phyloP scores from a whole-genome alignment of 2,797 vertebrate genomes.

The Sylvilagus floridanus region DNA sequence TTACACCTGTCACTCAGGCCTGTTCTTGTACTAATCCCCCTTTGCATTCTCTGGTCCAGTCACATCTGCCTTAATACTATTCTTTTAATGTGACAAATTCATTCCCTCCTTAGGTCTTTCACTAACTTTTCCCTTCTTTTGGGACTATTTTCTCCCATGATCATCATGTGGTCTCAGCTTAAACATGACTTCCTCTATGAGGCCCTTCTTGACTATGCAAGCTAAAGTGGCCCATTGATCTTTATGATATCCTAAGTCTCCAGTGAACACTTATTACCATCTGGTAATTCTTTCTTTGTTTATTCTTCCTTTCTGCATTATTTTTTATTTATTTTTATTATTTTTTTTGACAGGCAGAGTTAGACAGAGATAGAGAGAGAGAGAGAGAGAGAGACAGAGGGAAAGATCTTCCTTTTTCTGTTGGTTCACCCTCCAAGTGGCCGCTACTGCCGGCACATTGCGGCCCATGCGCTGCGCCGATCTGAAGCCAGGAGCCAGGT shows the following conservation, averaged over 20 bases:
- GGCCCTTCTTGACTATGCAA: background rate
- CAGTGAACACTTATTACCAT: background rate
- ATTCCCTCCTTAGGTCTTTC: background rate
- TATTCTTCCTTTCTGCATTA: background rate
- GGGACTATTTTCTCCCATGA: background rate
- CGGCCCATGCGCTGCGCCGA: rapidly evolving
- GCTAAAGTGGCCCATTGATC: background rate
- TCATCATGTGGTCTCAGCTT: background rate
- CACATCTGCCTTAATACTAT: background rate
- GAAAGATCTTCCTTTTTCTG: too few species aligned
- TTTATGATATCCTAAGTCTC: background rate
- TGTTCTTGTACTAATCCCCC: background rate
- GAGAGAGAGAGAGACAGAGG: too few species aligned
- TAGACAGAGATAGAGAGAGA: too few species aligned
- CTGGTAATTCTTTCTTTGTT: background rate
- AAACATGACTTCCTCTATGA: background rate
- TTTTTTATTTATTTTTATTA: too few species aligned
- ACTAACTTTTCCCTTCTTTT: background rate
- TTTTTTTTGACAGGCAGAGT: too few species aligned
- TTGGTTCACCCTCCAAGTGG: too few species aligned
- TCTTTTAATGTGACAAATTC: background rate
- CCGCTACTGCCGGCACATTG: too few species aligned
- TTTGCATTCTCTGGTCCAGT: background rate
- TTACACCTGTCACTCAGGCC: background rate
- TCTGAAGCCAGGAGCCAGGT: too few species aligned